Base-by-base conservation (phyloP, 2,888 invertebrate species). In the Torymus tubicola region DNA sequence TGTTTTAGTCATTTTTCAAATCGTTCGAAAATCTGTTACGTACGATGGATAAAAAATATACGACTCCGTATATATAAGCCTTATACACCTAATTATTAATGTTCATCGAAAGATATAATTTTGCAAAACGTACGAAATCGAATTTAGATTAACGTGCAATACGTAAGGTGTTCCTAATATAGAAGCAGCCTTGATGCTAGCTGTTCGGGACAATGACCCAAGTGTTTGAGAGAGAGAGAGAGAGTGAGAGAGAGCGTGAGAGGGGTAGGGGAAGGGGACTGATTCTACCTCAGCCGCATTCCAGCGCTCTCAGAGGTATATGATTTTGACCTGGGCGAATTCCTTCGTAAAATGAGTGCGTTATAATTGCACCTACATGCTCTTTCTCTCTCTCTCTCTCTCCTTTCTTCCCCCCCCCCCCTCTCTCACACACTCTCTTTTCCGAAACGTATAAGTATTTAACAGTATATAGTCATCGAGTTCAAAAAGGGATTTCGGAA, bases 261-360 rank as follows among this genome's bases (percentile, higher is more conserved):
- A 78, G 70, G 75, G 76, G 68, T 50, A 77, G 73, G 81, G 83
- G 82, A 82, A 82, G 83, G 84, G 84, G 83, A 85, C 80, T 81
- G 83, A 85, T 83, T 81, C 84, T 84, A 85, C 85, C 83, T 85
- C 84, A 86, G 82, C 85, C 83, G 82, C 85, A 86, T 86, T 85
- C 85, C 85, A 84, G 77, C 84, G 84, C 75, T 84, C 82, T 83
- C 79, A 82, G 82, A 83, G 81, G 83, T 84, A 83, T 85, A 82
- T 85, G 80, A 82, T 83, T 84, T 79, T 83, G 75, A 81, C 82
- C 79, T 82, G 65, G 74, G 63, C 79, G 79, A 68, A 82, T 83
- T 83, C 68, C 75, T 83, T 65, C 57, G 70, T 68, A 74, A 77
- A 83, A 60, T 31, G 80, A 67, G 68, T 52, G 42, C 5, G 61